Percentiles rank a stretch among this genome's conserved stretches.
These are phyloP conservation scores for Tanypteryx hageni DNA, from an alignment of 2,888 invertebrate species.

Conservation along the genomic window DNA sequence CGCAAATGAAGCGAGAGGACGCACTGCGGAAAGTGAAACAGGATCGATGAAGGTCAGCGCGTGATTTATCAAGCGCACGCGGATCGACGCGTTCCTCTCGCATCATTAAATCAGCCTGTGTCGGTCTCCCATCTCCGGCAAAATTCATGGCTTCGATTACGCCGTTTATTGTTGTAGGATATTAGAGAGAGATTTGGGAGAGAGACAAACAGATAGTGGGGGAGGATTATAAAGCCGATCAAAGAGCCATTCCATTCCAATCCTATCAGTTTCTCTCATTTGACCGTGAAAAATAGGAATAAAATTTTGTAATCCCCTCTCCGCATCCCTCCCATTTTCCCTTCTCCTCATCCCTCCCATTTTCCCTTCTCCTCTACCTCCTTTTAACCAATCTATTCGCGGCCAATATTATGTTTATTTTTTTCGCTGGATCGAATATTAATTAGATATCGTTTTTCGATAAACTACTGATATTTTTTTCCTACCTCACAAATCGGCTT, in stretches of 20 bases:
- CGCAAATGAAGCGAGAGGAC: background rate
- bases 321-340: background rate
- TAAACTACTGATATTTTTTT: background rate
- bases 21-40: slow-evolving; percentile 17
- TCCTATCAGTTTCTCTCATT: background rate
- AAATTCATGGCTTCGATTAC: slow-evolving; percentile 14
- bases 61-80: slow-evolving; percentile 20
- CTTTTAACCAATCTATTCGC: background rate
- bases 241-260: background rate
- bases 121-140: slow-evolving; percentile 25
- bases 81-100: slow-evolving; percentile 5
- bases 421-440: background rate
- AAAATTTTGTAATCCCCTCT: background rate
- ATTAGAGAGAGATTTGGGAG: background rate
- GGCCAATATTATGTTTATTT: background rate
- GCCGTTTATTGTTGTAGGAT: slow-evolving; percentile 29
- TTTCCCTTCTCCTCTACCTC: too few relatives aligned
- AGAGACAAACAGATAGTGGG: slow-evolving; percentile 1
- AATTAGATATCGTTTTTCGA: background rate
- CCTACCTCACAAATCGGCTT: too few relatives aligned
- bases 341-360: background rate
- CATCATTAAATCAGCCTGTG: slow-evolving; percentile 20
- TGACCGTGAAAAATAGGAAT: background rate
- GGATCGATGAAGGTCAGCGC: background rate
- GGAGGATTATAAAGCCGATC: slow-evolving; percentile 16